These are phyloP conservation scores for Scaptomyza graminum DNA, from an alignment of 1,140 invertebrate genomes.

Conservation along the genomic window DNA sequence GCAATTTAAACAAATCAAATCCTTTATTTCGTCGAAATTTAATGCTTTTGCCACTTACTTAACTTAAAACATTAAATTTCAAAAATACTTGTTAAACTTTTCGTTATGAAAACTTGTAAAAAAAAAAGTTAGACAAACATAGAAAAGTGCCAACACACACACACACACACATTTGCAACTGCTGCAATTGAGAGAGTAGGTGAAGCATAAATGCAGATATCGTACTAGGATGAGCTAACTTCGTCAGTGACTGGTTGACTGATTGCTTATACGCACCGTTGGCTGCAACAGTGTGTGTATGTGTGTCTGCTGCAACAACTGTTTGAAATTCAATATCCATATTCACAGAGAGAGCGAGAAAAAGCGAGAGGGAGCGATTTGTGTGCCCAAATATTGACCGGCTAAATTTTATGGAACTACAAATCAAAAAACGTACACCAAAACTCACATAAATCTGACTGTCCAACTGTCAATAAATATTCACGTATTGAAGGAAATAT, in stretches of 20 bases:
- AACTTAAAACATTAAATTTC: neutral
- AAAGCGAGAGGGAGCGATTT: neutral
- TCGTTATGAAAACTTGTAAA: neutral
- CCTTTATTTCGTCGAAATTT: no score
- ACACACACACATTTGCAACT: neutral
- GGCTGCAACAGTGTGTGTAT: constrained; percentile 33
- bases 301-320: constrained; percentile 26
- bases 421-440: constrained; percentile 33
- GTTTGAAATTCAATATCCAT: constrained; percentile 61
- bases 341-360: neutral
- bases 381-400: constrained; percentile 11
- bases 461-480: neutral
- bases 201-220: constrained; percentile 68
- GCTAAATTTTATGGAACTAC: constrained; percentile 33
- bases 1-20: no score
- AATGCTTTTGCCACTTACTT: neutral
- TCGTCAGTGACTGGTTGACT: constrained; percentile 71
- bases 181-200: constrained; percentile 48
- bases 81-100: neutral
- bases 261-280: constrained; percentile 77
- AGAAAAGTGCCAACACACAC: neutral
- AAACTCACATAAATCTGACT: constrained; percentile 25
- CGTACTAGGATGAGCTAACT: constrained; percentile 46
- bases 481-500: constrained; percentile 4
- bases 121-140: neutral